Percentiles rank a stretch among this genome's conserved stretches.
Conservation (phyloP, 2,888 invertebrate species). For the Volucella zonaria region DNA sequence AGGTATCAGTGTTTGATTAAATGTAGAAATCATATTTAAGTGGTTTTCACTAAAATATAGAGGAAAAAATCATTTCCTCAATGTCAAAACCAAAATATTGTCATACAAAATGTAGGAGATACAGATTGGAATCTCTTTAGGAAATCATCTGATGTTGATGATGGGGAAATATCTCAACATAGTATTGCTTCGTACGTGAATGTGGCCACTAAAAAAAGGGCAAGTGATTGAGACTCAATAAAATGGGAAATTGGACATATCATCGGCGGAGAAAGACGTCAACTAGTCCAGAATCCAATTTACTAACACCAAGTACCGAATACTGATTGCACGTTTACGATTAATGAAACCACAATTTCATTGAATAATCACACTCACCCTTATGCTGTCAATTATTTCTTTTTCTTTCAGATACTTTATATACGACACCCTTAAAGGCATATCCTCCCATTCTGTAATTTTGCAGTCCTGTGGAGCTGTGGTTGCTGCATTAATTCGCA, state of each 20-base stretch:
- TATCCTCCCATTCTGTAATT: slow-evolving; percentile 14
- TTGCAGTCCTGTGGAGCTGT: slow-evolving; percentile 22
- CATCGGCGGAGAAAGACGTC: neutral
- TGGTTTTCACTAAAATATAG: too few species aligned
- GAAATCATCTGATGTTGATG: neutral
- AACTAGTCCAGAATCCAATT: slow-evolving; percentile 32
- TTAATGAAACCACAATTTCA: slow-evolving; percentile 1
- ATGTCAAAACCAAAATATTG: too few species aligned
- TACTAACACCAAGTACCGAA: slow-evolving; percentile 23
- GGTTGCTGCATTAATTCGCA: slow-evolving; percentile 25
- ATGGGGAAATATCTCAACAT: neutral
- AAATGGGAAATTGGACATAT: slow-evolving; percentile 9
- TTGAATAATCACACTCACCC: slow-evolving; percentile 7
- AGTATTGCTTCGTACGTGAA: neutral
- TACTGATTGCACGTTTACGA: slow-evolving; percentile 5
- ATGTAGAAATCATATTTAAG: too few species aligned
- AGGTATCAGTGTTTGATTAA: too few species aligned
- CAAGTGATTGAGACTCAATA: slow-evolving; percentile 7
- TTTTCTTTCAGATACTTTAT: neutral
- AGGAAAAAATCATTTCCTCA: too few species aligned
- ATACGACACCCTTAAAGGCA: slow-evolving; percentile 10
- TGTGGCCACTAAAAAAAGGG: neutral
- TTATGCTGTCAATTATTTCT: neutral
- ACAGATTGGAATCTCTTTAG: too few species aligned
- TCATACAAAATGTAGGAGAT: too few species aligned